Evolutionary conservation across 2,888 invertebrate species (phyloP).

Genomic region (Lasioglossum marginatum): DNA sequence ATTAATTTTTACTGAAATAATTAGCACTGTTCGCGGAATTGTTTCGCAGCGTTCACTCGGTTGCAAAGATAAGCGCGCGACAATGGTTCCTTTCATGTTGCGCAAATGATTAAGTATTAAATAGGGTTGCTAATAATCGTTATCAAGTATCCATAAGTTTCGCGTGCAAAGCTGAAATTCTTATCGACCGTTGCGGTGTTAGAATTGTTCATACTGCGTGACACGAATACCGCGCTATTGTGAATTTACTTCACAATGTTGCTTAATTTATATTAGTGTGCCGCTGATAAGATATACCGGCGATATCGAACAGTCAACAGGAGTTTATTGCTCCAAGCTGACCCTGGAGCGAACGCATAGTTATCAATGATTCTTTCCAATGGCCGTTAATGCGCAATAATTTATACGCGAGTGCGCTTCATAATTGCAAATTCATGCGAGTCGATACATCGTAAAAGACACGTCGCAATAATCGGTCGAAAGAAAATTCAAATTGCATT

Average conservation of each 20-base stretch:
- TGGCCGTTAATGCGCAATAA: background rate
- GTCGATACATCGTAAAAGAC: background rate
- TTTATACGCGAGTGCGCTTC: background rate
- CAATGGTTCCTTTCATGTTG: background rate
- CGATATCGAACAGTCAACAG: constrained; percentile 11
- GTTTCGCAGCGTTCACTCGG: background rate
- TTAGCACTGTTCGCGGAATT: background rate
- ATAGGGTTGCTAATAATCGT: background rate
- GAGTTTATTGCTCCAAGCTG: background rate
- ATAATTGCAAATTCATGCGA: background rate
- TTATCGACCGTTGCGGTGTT: background rate
- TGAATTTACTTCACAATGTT: background rate
- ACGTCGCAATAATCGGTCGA: background rate
- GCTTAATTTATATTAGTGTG: background rate
- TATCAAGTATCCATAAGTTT: background rate
- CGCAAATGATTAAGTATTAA: background rate
- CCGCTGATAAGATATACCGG: constrained; percentile 21
- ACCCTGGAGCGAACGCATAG: constrained; percentile 8
- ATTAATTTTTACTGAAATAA: background rate
- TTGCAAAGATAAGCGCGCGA: background rate
- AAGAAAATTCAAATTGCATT: background rate
- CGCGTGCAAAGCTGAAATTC: background rate
- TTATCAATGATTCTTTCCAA: constrained; percentile 8
- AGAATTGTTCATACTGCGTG: background rate
- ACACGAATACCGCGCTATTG: too few relatives aligned